A percentile compares a stretch with the other conserved stretches of the same genome.
phyloP scores from a whole-genome alignment of 1,140 invertebrate genomes.

The Drosophila ercepeae region DNA sequence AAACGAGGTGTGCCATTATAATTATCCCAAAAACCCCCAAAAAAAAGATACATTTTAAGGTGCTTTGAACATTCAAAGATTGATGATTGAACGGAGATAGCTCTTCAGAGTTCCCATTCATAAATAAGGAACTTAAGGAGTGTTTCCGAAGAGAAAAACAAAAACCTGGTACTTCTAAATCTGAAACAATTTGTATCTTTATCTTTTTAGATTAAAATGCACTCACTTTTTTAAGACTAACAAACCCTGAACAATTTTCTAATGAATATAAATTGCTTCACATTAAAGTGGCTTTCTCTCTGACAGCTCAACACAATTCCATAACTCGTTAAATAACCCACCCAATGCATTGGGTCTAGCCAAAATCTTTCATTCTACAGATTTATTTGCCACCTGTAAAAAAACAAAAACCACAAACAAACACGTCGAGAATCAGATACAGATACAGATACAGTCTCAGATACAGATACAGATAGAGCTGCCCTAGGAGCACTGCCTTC shows the following conservation, averaged over 20 bases:
- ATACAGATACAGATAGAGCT: conserved; percentile 26
- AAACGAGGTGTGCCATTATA: conserved; percentile 41
- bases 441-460: conserved; percentile 25
- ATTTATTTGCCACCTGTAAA: conserved; percentile 81
- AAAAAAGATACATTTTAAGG: too few relatives aligned
- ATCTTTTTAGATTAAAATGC: neutral
- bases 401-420: conserved; percentile 33
- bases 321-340: conserved; percentile 18
- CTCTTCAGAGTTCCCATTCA: too few relatives aligned
- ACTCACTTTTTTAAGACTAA: neutral
- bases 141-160: too few relatives aligned
- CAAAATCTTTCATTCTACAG: conserved; percentile 64
- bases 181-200: neutral
- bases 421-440: conserved; percentile 29
- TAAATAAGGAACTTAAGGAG: too few relatives aligned
- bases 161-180: neutral
- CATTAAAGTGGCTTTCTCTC: conserved; percentile 2
- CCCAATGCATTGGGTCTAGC: conserved; percentile 40
- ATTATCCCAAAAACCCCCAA: too few relatives aligned
- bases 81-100: too few relatives aligned
- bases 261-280: conserved; percentile 25
- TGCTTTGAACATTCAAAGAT: too few relatives aligned
- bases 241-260: neutral
- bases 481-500: conserved; percentile 66
- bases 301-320: neutral